Percentiles rank a stretch among this genome's conserved stretches.
phyloP scores from a whole-genome alignment of 2,888 invertebrate genomes.

The Tricholauxania praeusta region DNA sequence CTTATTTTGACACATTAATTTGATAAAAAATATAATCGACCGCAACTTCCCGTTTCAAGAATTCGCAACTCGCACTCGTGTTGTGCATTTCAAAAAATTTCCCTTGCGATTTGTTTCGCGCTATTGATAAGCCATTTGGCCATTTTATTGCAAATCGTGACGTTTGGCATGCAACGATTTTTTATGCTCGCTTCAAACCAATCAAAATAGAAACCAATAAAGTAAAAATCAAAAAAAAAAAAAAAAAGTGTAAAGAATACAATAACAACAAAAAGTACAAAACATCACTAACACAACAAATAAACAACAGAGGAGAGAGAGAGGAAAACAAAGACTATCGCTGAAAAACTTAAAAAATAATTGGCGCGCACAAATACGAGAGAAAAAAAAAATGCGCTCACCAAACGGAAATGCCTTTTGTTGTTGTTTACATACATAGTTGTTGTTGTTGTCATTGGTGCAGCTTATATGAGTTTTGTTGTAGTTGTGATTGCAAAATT shows the following conservation, averaged over 20 bases:
- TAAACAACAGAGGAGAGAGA: neutral
- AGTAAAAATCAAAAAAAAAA: neutral
- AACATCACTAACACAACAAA: neutral
- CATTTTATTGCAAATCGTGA: conserved; percentile 12
- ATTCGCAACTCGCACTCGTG: too few species aligned
- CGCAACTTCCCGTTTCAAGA: too few species aligned
- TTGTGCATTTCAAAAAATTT: neutral
- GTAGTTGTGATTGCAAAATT: neutral
- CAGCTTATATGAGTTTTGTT: neutral
- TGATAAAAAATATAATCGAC: too few species aligned
- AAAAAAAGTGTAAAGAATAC: too few species aligned
- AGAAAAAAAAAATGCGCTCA: conserved; percentile 1
- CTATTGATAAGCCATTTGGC: neutral
- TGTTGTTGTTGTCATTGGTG: neutral
- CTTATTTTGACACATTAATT: too few species aligned
- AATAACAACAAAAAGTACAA: neutral
- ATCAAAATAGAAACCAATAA: neutral
- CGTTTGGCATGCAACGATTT: conserved; percentile 16
- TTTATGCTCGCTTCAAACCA: neutral
- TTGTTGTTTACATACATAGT: neutral
- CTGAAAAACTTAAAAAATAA: conserved; percentile 5
- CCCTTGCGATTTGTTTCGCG: neutral
- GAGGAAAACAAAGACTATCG: neutral
- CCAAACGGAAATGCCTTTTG: conserved; percentile 26
- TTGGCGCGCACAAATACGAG: neutral